Evolutionary conservation across 2,888 invertebrate species (phyloP), one percentile per base, ranked within the genome.

Genomic region (Rotaria sp.): DNA sequence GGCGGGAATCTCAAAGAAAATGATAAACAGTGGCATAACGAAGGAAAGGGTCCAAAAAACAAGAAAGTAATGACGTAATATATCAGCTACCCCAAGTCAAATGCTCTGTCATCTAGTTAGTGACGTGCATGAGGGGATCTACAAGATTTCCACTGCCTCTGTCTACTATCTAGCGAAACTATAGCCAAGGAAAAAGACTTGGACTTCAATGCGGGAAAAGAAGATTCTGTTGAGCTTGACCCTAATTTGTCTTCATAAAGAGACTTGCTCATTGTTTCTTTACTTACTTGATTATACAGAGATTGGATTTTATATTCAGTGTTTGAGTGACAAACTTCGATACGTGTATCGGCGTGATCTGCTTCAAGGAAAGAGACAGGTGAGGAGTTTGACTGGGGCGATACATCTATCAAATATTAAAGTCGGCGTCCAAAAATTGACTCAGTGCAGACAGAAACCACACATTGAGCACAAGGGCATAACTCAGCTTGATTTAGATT

Each of bases 391-490:
- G 93, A 93, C 93, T 93, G 93, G 93, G 93, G 93, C 93, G 93
- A 93, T 93, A 93, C 93, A 93, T 92, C 93, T 93, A 93, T 93
- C 92, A 93, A 93, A 93, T 90, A 92, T 92, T 93, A 93, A 93
- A 93, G 93, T 92, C 90, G 90, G 90, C 90, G 90, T 89, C 93
- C 93, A 92, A 93, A 93, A 93, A 92, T 91, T 91, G 92, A 92
- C 93, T 93, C 93, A 93, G 92, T 90, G 92, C 93, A 93, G 93
- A 93, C 93, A 93, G 93, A 94, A 94, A 94, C 93, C 93, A 93
- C 93, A 92, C 93, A 93, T 93, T 92, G 93, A 93, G 93, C 92
- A 93, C 93, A 94, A 93, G 93, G 93, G 93, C 92, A 93, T 93
- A 93, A 92, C 93, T 93, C 93, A 92, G 92, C 93, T 93, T 93